Conservation (phyloP, 2,888 invertebrate species). For the Nephrotoma flavescens region DNA sequence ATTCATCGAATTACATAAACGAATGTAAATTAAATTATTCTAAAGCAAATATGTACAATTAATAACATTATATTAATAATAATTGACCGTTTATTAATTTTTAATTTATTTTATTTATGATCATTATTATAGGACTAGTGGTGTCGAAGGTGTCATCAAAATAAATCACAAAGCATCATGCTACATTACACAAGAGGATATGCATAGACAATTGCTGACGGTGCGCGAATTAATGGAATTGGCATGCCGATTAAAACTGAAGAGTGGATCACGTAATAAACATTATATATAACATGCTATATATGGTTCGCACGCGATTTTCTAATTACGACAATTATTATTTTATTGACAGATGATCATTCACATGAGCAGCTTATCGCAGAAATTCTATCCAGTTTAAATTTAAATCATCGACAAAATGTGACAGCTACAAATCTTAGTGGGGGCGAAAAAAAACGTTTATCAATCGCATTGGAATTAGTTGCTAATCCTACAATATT, state of each 20-base stretch:
- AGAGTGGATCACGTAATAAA: conserved; percentile 9
- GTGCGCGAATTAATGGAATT: conserved; percentile 65
- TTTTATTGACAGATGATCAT: conserved; percentile 8
- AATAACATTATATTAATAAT: neutral
- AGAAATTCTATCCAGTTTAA: conserved; percentile 26
- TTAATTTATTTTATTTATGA: neutral
- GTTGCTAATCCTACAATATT: conserved; percentile 74
- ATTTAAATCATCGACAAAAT: conserved; percentile 26
- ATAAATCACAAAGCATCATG: conserved; percentile 63
- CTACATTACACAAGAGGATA: conserved; percentile 69
- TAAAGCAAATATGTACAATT: neutral
- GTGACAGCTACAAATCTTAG: conserved; percentile 40
- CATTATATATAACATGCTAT: neutral
- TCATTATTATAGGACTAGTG: conserved; percentile 18
- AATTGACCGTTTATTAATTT: neutral
- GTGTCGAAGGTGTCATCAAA: conserved; percentile 49
- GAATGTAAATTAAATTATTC: neutral
- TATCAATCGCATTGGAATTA: conserved; percentile 68
- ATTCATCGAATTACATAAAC: too few relatives aligned
- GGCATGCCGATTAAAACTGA: conserved; percentile 59
- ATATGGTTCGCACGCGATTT: neutral
- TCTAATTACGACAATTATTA: neutral
- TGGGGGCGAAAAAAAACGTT: conserved; percentile 65
- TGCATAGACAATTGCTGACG: conserved; percentile 55
- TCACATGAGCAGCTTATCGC: conserved; percentile 21